Evolutionary conservation across 1,140 invertebrate genomes (phyloP).

Genomic region (Hestina assimilis): DNA sequence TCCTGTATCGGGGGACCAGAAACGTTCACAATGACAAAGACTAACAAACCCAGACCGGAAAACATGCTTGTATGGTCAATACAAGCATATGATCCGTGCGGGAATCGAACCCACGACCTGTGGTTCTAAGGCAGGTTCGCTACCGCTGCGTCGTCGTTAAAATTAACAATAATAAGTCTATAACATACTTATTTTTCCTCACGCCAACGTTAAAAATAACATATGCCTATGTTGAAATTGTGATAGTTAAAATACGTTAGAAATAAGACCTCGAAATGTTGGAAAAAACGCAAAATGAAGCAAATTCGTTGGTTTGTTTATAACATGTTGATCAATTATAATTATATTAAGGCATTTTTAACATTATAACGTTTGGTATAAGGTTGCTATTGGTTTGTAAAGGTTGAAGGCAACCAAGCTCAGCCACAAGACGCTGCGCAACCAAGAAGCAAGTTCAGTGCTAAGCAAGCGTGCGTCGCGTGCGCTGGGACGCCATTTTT

Average conservation of each 20-base stretch:
- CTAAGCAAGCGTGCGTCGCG: constrained; percentile 40
- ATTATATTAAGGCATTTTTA: no score
- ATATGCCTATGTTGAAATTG: constrained; percentile 3
- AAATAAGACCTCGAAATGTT: constrained; percentile 20
- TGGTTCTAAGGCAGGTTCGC: no score
- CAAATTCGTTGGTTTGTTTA: constrained; percentile 6
- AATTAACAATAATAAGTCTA: neutral
- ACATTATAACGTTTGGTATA: no score
- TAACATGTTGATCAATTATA: neutral
- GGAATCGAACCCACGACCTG: no score
- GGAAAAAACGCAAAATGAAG: constrained; percentile 24
- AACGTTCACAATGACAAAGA: no score
- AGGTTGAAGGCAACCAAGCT: constrained; percentile 42
- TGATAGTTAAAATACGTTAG: neutral
- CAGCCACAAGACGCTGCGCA: constrained; percentile 21
- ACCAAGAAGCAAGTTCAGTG: constrained; percentile 53
- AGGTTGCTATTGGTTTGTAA: constrained; percentile 3
- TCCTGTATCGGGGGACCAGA: no score
- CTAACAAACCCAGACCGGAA: no score
- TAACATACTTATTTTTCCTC: neutral
- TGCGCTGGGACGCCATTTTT: constrained; percentile 29
- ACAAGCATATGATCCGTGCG: no score
- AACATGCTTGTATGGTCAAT: no score
- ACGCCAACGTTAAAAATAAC: neutral
- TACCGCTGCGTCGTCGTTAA: no score